These are phyloP conservation scores for Peromyscus nudipes DNA, from an alignment of 2,797 vertebrate genomes.

Conservation along the genomic window DNA sequence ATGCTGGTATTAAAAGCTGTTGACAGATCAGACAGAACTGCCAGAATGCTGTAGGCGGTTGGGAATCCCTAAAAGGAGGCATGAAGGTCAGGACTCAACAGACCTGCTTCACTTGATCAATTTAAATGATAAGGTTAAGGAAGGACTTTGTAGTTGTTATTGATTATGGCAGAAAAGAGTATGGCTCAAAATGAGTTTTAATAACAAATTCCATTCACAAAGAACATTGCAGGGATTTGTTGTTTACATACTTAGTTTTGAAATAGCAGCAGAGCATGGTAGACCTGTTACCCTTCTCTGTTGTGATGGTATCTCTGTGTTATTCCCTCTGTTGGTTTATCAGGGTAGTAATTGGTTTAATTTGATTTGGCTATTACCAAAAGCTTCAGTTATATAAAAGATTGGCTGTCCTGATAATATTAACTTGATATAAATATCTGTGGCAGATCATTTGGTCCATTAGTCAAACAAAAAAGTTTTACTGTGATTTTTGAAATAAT, in stretches of 20 bases:
- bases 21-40: constrained; percentile 81
- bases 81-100: constrained; percentile 68
- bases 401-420: not conserved
- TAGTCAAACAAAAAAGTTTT: not conserved
- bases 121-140: constrained; percentile 32
- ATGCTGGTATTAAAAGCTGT: constrained; percentile 82
- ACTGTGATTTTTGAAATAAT: not conserved
- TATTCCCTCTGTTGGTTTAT: not conserved
- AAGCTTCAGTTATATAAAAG: not conserved
- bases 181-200: constrained; percentile 2
- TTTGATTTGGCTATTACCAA: not conserved
- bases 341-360: not conserved
- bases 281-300: not conserved
- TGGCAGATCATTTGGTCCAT: not conserved
- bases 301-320: not conserved
- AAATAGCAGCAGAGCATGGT: not conserved
- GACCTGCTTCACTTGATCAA: constrained; percentile 56
- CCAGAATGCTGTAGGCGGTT: constrained; percentile 67
- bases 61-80: constrained; percentile 74
- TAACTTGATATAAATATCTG: constrained; percentile 14
- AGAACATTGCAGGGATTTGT: not conserved
- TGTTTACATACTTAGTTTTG: not conserved
- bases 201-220: not conserved
- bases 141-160: constrained; percentile 52
- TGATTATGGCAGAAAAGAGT: constrained; percentile 35